Base-by-base conservation (phyloP, 1,140 invertebrate genomes). In the Drosophila truncata region DNA sequence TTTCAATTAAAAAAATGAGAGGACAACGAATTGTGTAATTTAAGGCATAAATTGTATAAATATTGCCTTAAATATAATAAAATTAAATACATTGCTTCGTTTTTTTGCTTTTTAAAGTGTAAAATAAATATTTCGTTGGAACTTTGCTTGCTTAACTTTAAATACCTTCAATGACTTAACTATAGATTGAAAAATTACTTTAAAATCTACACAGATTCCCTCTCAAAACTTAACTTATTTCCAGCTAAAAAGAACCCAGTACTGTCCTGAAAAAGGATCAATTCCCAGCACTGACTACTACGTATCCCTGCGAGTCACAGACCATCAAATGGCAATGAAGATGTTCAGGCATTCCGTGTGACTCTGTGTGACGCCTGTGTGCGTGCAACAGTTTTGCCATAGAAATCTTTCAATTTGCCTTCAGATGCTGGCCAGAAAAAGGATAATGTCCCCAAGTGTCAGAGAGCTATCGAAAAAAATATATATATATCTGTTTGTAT, bases 351-450 rank as follows among this genome's bases (percentile, higher is more conserved):
- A 73, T 73, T 72, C 55, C 50, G 18, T 37, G 23, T 31, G 49
- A 57, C 52, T 42, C 52, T 33, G 16, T 33, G 16, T n/a, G 55
- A 23, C 39, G 41, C 41, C 41, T 57, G 46, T 50, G 61, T 66
- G 37, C 72, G 66, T 78, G 83, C 83, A 87, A 81, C 80, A 84
- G 84, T 85, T 85, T 81, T 50, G 78, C 67, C 52, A 64, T 60
- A 64, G 66, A 88, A 83, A 88, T 88, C 84, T 78, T 88, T 87
- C 84, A 81, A 88, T 88, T 87, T 87, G 75, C 65, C 59, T 76
- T 61, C 35, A 57, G 64, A 52, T 69, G 64, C 58, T 69, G 65
- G 71, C 64, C 71, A 57, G 47, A 31, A 37, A 37, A 35, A 29
- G 76, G 65, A 75, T 82, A 87, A 87, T 83, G 71, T 62, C 41